A percentile compares a stretch with the other conserved stretches of the same genome.
phyloP scores from a whole-genome alignment of 2,888 invertebrate genomes.

The Antitype chi region DNA sequence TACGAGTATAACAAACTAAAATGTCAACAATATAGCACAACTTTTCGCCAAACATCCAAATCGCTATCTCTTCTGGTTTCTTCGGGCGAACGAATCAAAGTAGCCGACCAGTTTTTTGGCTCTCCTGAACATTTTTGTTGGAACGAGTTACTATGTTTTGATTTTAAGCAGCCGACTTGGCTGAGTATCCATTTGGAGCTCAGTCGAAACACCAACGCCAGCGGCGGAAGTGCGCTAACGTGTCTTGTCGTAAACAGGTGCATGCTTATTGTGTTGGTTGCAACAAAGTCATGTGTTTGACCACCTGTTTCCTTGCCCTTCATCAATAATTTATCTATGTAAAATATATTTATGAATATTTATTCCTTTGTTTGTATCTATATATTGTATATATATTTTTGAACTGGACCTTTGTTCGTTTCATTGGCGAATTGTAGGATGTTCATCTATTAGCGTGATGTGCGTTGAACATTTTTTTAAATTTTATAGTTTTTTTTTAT shows the following conservation, averaged over 20 bases:
- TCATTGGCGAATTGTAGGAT: not conserved
- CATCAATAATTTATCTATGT: too few relatives aligned
- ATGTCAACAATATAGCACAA: slow-evolving; percentile 10
- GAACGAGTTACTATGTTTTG: slow-evolving; percentile 1
- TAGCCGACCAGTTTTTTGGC: slow-evolving; percentile 2
- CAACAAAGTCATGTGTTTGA: not conserved
- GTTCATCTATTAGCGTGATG: not conserved
- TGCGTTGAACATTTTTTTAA: slow-evolving; percentile 1
- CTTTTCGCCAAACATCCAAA: slow-evolving; percentile 1
- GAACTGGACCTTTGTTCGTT: too few relatives aligned
- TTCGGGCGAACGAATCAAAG: slow-evolving; percentile 7
- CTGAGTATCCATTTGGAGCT: slow-evolving; percentile 4
- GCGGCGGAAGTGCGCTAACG: not conserved
- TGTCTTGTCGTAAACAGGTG: not conserved
- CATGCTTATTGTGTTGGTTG: too few relatives aligned
- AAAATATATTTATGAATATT: too few relatives aligned
- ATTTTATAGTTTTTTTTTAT: too few relatives aligned
- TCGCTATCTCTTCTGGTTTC: slow-evolving; percentile 4
- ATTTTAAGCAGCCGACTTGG: slow-evolving; percentile 6
- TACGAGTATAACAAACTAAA: not conserved
- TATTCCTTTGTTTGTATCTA: too few relatives aligned
- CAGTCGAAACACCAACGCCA: not conserved
- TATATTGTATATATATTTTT: too few relatives aligned
- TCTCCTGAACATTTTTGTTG: slow-evolving; percentile 6
- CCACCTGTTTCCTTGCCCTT: too few relatives aligned